Evolutionary conservation across 2,113 vertebrate genomes (phyloP).

Genomic region (Vidua macroura): DNA sequence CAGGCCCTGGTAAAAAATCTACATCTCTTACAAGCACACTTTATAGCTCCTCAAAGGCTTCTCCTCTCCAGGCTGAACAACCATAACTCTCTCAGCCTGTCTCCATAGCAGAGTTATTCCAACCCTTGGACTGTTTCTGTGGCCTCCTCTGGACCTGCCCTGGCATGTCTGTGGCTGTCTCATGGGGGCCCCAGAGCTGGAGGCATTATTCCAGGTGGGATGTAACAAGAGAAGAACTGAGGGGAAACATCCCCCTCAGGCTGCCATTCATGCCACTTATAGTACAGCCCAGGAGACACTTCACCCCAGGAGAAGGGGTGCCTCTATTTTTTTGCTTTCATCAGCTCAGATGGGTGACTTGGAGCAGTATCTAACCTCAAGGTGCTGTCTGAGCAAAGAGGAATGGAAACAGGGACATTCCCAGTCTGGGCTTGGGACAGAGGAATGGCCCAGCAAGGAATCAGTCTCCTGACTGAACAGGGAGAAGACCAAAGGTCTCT

Average conservation of each 20-base stretch:
- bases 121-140: neutral
- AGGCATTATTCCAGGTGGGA: neutral
- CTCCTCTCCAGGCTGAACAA: neutral
- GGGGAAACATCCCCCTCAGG: neutral
- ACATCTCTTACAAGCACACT: neutral
- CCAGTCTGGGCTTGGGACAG: neutral
- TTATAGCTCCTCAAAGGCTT: neutral
- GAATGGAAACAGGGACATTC: neutral
- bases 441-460: neutral
- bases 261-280: rapidly evolving
- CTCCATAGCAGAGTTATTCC: neutral
- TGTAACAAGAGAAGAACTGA: neutral
- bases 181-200: neutral
- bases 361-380: neutral
- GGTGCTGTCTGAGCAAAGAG: neutral
- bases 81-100: neutral
- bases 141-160: neutral
- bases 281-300: rapidly evolving
- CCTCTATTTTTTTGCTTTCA: neutral
- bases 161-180: neutral
- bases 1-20: neutral
- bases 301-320: rapidly evolving
- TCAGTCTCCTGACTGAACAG: neutral
- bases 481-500: rapidly evolving
- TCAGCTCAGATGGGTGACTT: neutral